Conservation (phyloP, 2,797 vertebrate genomes). For the Nasua narica region DNA sequence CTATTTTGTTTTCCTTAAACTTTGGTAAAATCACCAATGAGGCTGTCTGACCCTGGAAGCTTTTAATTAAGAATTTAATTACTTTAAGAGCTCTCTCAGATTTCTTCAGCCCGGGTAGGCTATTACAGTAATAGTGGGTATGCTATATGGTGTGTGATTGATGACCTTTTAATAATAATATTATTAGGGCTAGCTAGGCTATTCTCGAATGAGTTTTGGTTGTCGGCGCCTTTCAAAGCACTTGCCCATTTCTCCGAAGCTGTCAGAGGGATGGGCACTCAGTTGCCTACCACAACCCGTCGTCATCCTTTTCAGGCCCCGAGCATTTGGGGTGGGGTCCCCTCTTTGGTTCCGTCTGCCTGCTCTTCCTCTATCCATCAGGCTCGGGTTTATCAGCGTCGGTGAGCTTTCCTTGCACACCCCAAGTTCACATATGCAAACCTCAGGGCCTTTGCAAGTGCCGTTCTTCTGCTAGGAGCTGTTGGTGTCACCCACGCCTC, state of each 20-base stretch:
- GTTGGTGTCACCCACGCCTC: background rate
- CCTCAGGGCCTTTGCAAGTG: background rate
- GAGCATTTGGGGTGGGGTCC: background rate
- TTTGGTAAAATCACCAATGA: background rate
- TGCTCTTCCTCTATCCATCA: background rate
- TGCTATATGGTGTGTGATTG: background rate
- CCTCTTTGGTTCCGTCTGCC: too few species aligned
- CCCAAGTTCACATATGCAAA: accelerated
- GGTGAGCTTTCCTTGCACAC: background rate
- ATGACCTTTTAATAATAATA: background rate
- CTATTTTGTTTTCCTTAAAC: background rate
- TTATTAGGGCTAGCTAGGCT: background rate
- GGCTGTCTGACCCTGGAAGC: background rate
- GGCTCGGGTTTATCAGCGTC: accelerated
- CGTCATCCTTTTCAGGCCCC: background rate
- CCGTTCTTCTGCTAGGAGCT: accelerated
- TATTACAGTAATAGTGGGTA: background rate
- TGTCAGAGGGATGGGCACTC: background rate
- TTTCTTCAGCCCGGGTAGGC: background rate
- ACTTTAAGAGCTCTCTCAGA: background rate
- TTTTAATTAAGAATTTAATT: background rate
- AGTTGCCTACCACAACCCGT: background rate
- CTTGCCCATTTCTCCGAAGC: background rate
- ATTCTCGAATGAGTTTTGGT: background rate
- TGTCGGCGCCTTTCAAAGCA: background rate